A percentile compares a stretch with the other conserved stretches of the same genome.
phyloP scores from a whole-genome alignment of 2,113 vertebrate species.

The Onychorhynchus coronatus region DNA sequence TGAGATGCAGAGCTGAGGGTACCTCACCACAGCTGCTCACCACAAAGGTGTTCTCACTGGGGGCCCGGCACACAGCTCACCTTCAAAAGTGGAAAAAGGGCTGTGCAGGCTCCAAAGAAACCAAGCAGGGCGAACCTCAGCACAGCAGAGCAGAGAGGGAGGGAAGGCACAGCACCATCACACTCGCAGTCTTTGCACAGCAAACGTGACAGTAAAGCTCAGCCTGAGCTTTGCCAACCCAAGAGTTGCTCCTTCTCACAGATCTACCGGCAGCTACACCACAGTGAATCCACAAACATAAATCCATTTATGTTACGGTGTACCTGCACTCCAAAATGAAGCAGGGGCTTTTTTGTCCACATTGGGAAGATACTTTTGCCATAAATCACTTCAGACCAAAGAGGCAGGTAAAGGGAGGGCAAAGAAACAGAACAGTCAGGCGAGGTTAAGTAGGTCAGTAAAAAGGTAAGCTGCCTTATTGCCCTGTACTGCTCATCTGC shows the following conservation, averaged over 20 bases:
- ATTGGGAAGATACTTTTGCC: not conserved
- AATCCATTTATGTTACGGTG: not conserved
- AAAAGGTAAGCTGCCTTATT: not conserved
- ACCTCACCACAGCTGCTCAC: not conserved
- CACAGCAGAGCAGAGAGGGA: not conserved
- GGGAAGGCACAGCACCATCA: rapidly evolving
- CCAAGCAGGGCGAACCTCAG: rapidly evolving
- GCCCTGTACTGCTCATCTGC: not conserved
- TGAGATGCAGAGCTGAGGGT: not conserved
- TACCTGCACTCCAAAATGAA: not conserved
- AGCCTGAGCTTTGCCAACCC: not conserved
- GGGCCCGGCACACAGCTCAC: not conserved
- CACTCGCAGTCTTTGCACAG: not conserved
- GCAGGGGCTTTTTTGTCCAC: not conserved
- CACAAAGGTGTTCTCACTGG: not conserved
- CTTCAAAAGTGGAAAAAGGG: not conserved
- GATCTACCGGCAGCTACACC: not conserved
- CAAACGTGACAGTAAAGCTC: not conserved
- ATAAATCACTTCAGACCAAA: not conserved
- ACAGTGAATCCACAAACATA: rapidly evolving
- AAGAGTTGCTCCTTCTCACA: not conserved
- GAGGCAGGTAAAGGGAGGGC: not conserved
- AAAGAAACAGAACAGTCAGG: not conserved
- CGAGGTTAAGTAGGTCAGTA: not conserved
- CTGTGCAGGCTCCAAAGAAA: not conserved